Percentiles rank a stretch among this genome's conserved stretches.
These are phyloP conservation scores for Podotricha telesiphe DNA, from an alignment of 2,888 invertebrate genomes.

Conservation along the genomic window DNA sequence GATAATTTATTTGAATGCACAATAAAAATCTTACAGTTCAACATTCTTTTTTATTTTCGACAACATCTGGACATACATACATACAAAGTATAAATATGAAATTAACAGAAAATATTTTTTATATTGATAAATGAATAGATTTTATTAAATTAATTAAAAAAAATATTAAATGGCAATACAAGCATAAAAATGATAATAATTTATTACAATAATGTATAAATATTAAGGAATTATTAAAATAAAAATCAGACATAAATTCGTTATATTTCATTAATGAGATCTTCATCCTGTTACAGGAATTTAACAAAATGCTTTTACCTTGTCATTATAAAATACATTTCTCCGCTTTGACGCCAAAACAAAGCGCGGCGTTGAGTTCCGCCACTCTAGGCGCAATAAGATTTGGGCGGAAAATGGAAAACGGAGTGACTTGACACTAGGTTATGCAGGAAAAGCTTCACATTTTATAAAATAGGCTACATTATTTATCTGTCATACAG, in stretches of 20 bases:
- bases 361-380: no score
- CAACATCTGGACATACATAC: constrained; percentile 1
- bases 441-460: no score
- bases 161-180: constrained; percentile 4
- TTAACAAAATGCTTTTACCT: constrained; percentile 16
- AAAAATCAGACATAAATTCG: not conserved
- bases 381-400: no score
- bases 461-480: no score
- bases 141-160: not conserved
- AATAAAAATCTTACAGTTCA: constrained; percentile 43
- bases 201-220: not conserved
- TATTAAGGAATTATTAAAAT: not conserved
- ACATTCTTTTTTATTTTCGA: constrained; percentile 28
- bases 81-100: not conserved
- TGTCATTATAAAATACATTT: not conserved
- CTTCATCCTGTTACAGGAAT: constrained; percentile 8
- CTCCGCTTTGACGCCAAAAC: no score
- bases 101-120: not conserved
- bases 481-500: constrained; percentile 2
- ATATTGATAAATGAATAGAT: not conserved
- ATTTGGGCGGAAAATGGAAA: no score
- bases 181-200: not conserved
- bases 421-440: no score
- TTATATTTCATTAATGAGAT: constrained; percentile 18
- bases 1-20: constrained; percentile 42